phyloP scores from a whole-genome alignment of 2,797 vertebrate genomes.

The Leptatherina wallacei region DNA sequence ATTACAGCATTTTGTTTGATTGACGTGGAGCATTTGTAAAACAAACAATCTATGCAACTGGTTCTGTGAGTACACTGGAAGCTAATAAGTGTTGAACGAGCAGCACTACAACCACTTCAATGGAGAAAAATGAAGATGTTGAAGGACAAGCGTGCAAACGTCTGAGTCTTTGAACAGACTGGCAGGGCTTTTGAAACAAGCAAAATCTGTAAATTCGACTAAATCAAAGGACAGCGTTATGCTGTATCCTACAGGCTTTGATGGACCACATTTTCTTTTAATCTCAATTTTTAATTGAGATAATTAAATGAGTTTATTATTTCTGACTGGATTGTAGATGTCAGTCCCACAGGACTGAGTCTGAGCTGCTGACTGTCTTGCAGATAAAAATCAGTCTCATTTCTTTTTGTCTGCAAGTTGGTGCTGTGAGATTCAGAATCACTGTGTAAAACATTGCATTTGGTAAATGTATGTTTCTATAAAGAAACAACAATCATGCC shows the following conservation, averaged over 20 bases:
- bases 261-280: neutral
- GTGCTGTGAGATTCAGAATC: neutral
- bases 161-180: neutral
- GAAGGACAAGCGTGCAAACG: neutral
- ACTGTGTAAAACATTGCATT: neutral
- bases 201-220: neutral
- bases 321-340: neutral
- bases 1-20: too few relatives aligned
- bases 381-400: neutral
- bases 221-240: neutral
- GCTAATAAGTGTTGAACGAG: neutral
- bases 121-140: neutral
- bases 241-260: neutral
- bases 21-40: too few relatives aligned
- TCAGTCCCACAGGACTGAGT: neutral
- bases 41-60: too few relatives aligned
- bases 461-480: neutral
- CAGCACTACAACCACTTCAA: too few relatives aligned
- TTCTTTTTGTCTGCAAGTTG: neutral
- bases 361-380: neutral
- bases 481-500: neutral
- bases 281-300: neutral
- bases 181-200: neutral
- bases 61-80: too few relatives aligned
- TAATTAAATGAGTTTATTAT: neutral